Evolutionary conservation across 2,888 invertebrate genomes (phyloP).

Genomic region (Ctenicera cuprea): DNA sequence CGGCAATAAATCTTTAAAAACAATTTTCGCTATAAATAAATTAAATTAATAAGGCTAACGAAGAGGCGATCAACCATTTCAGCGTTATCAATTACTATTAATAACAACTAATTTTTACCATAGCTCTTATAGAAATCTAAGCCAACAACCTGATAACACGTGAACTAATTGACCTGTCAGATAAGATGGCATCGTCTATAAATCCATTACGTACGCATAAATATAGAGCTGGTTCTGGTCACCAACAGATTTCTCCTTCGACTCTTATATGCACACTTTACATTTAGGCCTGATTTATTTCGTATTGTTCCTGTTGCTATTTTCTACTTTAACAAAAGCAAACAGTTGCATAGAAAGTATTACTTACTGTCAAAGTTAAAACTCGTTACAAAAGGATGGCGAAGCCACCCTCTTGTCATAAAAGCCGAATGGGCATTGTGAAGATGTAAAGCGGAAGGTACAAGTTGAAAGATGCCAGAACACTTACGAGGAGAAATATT

Average conservation of each 20-base stretch:
- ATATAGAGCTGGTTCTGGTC: slow-evolving; percentile 25
- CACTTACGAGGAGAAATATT: no score
- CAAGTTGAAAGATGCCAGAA: no score
- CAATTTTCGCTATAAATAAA: slow-evolving; percentile 15
- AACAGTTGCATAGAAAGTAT: slow-evolving; percentile 14
- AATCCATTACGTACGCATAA: slow-evolving; percentile 34
- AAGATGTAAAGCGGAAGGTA: not conserved
- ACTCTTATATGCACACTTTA: not conserved
- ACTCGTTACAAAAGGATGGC: slow-evolving; percentile 7
- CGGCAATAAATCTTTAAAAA: slow-evolving; percentile 6
- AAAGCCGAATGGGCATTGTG: not conserved
- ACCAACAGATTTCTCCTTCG: slow-evolving; percentile 1
- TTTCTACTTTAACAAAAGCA: slow-evolving; percentile 28
- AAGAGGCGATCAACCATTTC: slow-evolving; percentile 18
- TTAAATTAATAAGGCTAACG: slow-evolving; percentile 9
- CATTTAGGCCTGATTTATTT: slow-evolving; percentile 26
- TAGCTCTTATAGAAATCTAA: slow-evolving; percentile 7
- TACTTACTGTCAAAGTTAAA: not conserved
- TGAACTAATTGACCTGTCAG: slow-evolving; percentile 43
- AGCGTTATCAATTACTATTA: slow-evolving; percentile 24
- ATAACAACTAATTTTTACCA: slow-evolving; percentile 29
- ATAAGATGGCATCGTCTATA: slow-evolving; percentile 31
- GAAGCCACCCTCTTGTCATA: not conserved
- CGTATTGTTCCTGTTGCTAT: slow-evolving; percentile 12
- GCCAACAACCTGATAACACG: slow-evolving; percentile 35